phyloP scores from a whole-genome alignment of 2,113 vertebrate genomes.

The Planiliza haematocheilus region DNA sequence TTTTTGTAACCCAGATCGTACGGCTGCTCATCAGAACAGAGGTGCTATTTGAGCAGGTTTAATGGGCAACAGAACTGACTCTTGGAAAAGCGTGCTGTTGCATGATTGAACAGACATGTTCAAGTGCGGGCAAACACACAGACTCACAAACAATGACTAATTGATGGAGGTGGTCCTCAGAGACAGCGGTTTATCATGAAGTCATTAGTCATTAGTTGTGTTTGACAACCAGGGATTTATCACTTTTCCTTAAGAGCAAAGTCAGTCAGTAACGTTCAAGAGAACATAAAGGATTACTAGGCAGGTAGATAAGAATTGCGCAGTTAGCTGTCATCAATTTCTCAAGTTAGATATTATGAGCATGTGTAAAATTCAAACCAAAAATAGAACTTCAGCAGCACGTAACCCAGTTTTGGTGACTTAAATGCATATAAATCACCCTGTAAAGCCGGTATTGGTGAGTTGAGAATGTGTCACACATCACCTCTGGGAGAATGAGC shows the following conservation, averaged over 20 bases:
- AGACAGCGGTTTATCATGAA: constrained; percentile 83
- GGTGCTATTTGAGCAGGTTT: constrained; percentile 15
- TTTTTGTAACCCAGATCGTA: constrained; percentile 67
- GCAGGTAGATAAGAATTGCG: constrained; percentile 2
- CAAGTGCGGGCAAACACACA: constrained; percentile 36
- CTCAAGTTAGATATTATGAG: constrained; percentile 13
- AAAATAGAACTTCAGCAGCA: constrained; percentile 31
- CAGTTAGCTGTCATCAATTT: constrained; percentile 22
- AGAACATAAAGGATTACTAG: constrained; percentile 30
- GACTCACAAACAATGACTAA: constrained; percentile 25
- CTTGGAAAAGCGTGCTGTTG: not conserved
- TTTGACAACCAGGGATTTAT: constrained; percentile 86
- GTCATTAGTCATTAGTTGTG: constrained; percentile 79
- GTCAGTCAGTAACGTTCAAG: constrained; percentile 38
- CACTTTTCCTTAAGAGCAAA: constrained; percentile 66
- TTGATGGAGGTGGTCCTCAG: constrained; percentile 75
- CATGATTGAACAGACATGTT: constrained; percentile 28
- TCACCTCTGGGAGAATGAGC: constrained; percentile 74
- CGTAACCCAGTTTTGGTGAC: constrained; percentile 20
- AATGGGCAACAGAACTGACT: constrained; percentile 24
- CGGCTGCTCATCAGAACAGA: constrained; percentile 19
- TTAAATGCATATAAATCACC: constrained; percentile 72
- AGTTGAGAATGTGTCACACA: constrained; percentile 79
- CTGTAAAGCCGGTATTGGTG: constrained; percentile 63
- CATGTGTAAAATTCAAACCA: constrained; percentile 10